phyloP scores from a whole-genome alignment of 2,113 vertebrate species.

The Hepsetus odoe region DNA sequence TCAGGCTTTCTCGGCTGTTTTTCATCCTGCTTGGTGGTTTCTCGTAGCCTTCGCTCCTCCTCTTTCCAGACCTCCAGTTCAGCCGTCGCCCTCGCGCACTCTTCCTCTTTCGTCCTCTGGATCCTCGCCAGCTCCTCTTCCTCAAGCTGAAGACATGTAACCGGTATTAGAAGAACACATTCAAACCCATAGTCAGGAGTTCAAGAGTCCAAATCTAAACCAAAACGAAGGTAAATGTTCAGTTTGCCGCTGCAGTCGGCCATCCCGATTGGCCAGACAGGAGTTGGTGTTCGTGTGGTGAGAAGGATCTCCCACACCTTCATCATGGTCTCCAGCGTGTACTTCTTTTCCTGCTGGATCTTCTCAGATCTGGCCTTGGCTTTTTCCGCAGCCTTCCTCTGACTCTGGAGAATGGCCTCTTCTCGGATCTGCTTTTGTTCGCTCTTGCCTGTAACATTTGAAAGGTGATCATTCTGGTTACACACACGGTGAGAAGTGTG shows the following conservation, averaged over 20 bases:
- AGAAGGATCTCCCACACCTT: conserved; percentile 76
- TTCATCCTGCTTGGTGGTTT: too few relatives aligned
- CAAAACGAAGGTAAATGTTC: too few relatives aligned
- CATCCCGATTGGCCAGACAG: neutral
- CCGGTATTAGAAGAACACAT: neutral
- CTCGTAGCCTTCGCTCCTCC: too few relatives aligned
- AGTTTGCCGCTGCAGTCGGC: too few relatives aligned
- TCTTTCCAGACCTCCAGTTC: conserved; percentile 85
- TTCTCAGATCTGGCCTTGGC: conserved; percentile 71
- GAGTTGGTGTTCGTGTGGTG: neutral
- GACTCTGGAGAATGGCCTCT: conserved; percentile 78
- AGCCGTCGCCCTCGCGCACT: conserved; percentile 74
- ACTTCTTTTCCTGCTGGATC: conserved; percentile 81
- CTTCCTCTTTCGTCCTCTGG: conserved; percentile 83
- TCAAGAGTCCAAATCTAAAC: neutral
- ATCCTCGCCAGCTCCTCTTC: conserved; percentile 82
- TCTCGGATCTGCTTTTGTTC: conserved; percentile 79
- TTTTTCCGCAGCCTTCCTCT: conserved; percentile 78
- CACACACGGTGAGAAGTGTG: neutral
- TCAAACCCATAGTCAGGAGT: neutral
- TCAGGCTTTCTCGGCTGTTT: neutral
- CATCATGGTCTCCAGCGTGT: conserved; percentile 85
- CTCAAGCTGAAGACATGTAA: conserved; percentile 83
- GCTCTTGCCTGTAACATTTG: conserved; percentile 79
- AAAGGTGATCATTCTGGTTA: neutral